Percentiles rank a stretch among this genome's conserved stretches.
Evolutionary conservation across 2,797 vertebrate genomes (phyloP).

Genomic region (Pantherophis alleghaniensis): DNA sequence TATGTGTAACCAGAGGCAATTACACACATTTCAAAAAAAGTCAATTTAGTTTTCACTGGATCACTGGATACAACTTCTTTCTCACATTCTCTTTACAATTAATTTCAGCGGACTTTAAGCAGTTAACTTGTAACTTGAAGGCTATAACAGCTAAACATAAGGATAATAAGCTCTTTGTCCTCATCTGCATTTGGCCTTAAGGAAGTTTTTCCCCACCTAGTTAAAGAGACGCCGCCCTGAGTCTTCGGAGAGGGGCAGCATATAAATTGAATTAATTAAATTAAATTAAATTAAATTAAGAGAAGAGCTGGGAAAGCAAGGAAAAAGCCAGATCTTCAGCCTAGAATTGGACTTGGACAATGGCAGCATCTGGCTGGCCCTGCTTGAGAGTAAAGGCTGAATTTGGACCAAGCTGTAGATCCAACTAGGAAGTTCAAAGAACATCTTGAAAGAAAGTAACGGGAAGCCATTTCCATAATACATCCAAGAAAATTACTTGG

Average conservation of each 20-base stretch:
- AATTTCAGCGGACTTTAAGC: not conserved
- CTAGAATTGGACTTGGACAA: not conserved
- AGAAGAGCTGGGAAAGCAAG: not conserved
- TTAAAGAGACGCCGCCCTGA: no score
- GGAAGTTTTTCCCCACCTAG: not conserved
- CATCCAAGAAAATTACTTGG: not conserved
- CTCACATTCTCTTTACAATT: not conserved
- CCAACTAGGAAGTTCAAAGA: not conserved
- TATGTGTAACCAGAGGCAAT: not conserved
- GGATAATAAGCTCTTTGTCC: not conserved
- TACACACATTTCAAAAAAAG: not conserved
- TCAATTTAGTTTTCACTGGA: not conserved
- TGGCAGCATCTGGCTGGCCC: no score
- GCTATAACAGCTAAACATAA: not conserved
- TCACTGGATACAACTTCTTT: not conserved
- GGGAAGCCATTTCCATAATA: not conserved
- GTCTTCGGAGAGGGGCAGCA: no score
- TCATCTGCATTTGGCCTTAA: not conserved
- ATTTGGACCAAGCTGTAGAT: not conserved
- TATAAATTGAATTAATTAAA: no score
- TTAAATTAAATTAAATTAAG: no score
- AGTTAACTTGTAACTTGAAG: not conserved
- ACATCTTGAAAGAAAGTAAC: not conserved
- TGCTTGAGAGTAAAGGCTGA: not conserved
- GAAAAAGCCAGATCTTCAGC: not conserved